These are phyloP conservation scores for Polypedilum pembai DNA, from an alignment of 1,140 invertebrate genomes.

Conservation along the genomic window DNA sequence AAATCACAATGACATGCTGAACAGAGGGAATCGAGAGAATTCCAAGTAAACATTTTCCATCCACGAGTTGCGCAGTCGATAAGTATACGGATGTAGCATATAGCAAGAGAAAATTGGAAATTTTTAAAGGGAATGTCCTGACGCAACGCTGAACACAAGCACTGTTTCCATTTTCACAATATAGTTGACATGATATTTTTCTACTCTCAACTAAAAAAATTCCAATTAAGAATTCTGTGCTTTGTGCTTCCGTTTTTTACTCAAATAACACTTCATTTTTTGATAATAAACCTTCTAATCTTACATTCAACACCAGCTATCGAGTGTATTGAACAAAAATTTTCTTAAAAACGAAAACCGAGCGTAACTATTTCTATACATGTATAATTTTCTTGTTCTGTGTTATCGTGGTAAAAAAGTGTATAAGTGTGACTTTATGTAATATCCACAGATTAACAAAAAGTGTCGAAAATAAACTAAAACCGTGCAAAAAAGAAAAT, in stretches of 20 bases:
- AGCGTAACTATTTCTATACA: background rate
- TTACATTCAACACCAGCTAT: background rate
- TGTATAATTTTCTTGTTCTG: background rate
- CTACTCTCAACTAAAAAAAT: slow-evolving; percentile 13
- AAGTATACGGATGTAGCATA: background rate
- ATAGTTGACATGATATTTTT: slow-evolving; percentile 19
- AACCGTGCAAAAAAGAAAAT: too few relatives aligned
- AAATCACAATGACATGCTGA: background rate
- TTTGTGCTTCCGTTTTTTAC: slow-evolving; percentile 17
- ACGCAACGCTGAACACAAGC: slow-evolving; percentile 10
- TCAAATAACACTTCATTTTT: slow-evolving; percentile 18
- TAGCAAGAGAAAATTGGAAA: background rate
- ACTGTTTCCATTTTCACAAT: slow-evolving; percentile 17
- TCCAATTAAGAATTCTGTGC: slow-evolving; percentile 17
- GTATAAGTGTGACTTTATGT: too few relatives aligned
- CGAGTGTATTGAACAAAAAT: background rate
- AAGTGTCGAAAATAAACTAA: too few relatives aligned
- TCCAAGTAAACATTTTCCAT: slow-evolving; percentile 17
- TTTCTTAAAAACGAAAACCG: slow-evolving; percentile 3
- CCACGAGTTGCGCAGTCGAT: background rate
- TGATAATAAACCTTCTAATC: background rate
- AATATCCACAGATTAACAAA: too few relatives aligned
- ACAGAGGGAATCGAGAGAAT: background rate
- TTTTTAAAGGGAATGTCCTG: background rate
- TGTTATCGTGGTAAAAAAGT: background rate